Evolutionary conservation across 1,140 invertebrate genomes (phyloP).

Genomic region (Megalonaias nervosa): DNA sequence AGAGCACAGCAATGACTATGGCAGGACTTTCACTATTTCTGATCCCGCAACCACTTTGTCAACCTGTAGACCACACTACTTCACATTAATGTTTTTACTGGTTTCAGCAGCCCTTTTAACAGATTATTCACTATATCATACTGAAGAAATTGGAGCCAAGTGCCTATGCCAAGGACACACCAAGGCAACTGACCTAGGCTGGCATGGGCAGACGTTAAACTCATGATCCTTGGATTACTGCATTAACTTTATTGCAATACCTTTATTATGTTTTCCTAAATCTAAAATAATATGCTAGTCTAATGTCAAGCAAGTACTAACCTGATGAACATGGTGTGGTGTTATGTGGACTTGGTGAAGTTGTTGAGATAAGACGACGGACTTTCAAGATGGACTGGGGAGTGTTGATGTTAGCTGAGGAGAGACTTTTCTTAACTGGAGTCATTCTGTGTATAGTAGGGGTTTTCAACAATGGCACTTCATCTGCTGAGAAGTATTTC

Average conservation of each 20-base stretch:
- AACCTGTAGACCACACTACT: no score
- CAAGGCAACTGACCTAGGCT: not conserved
- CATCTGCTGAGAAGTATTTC: conserved; percentile 45
- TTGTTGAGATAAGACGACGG: conserved; percentile 33
- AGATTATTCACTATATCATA: no score
- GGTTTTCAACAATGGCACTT: conserved; percentile 56
- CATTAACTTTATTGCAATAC: not conserved
- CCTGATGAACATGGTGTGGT: conserved; percentile 26
- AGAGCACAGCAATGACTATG: no score
- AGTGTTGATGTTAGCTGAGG: conserved; percentile 57
- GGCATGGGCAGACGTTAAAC: not conserved
- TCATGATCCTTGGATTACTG: not conserved
- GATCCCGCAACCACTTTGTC: no score
- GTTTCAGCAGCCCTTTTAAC: no score
- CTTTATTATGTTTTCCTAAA: no score
- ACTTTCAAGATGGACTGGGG: conserved; percentile 65
- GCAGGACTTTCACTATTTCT: no score
- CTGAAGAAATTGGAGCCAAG: no score
- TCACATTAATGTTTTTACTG: no score
- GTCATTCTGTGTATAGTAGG: conserved; percentile 54
- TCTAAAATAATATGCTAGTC: no score
- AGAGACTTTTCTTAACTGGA: conserved; percentile 32
- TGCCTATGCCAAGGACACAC: no score
- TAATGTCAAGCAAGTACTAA: not conserved
- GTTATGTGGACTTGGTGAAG: conserved; percentile 18